phyloP scores from a whole-genome alignment of 2,113 vertebrate species.

The Peromyscus leucopus region DNA sequence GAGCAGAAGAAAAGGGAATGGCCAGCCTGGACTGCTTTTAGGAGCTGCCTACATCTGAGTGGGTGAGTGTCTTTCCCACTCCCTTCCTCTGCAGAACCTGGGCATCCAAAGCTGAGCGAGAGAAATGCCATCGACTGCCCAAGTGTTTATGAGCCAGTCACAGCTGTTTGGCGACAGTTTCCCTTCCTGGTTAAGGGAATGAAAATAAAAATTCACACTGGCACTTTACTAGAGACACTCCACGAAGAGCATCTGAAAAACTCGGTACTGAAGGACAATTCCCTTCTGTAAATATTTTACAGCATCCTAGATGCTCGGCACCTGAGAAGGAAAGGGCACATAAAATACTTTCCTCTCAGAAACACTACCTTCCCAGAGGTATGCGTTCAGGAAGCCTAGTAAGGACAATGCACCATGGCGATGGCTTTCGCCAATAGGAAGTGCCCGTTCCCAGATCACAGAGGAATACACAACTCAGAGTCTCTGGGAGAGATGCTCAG shows the following conservation, averaged over 20 bases:
- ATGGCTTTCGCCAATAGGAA: conserved; percentile 57
- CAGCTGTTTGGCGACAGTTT: conserved; percentile 91
- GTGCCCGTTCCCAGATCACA: conserved; percentile 80
- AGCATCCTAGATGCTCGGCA: conserved; percentile 89
- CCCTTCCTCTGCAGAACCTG: conserved; percentile 81
- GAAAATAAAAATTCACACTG: conserved; percentile 86
- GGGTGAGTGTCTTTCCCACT: conserved; percentile 85
- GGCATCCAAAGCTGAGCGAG: conserved; percentile 74
- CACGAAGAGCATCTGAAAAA: conserved; percentile 78
- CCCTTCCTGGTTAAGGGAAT: conserved; percentile 85
- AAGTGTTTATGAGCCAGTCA: conserved; percentile 86
- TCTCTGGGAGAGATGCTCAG: background rate
- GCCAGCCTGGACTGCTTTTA: conserved; percentile 83
- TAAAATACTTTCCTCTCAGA: conserved; percentile 88
- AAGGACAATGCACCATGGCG: conserved; percentile 80
- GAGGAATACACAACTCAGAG: background rate
- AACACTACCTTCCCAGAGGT: conserved; percentile 88
- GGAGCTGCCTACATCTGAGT: conserved; percentile 81
- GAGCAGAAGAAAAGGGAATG: conserved; percentile 83
- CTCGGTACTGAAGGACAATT: conserved; percentile 77
- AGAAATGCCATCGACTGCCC: conserved; percentile 86
- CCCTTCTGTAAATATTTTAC: conserved; percentile 89
- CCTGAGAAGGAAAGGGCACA: conserved; percentile 93
- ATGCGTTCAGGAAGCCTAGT: conserved; percentile 87
- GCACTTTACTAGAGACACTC: conserved; percentile 79